Base-by-base conservation (phyloP, 2,888 invertebrate genomes). In the Pterostichus madidus region DNA sequence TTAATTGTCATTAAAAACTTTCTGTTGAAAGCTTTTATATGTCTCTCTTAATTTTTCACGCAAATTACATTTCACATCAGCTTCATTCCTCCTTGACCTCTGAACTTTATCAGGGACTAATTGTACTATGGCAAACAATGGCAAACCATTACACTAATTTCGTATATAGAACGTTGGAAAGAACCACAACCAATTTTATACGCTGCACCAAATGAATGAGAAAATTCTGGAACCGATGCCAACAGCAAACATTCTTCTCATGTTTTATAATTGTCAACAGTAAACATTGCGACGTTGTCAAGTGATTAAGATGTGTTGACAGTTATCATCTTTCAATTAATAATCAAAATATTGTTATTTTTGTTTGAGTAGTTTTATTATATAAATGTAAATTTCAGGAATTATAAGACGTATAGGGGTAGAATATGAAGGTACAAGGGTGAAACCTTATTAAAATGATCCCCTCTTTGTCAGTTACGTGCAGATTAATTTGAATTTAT, bases 221-320 rank as follows among this genome's bases (percentile, higher is more conserved):
- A 11, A 35, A 56, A 53, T 77, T 77, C 77, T 77, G 39, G 15
- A 39, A 13, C 77, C 2, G 53, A 39, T 8, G 73, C 73, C 78
- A 17, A 15, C 5, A 5, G 76, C 35, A 31, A 78, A 61, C 56
- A 78, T 78, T 78, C 78, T 61, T 44, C 35, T 15, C 56, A 35
- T 56, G 56, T 77, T 77, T 77, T 56, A 11, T 39, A 13, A 61
- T 78, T 78, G 78, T 78, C 78, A 61, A 77, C 59, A 77, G 24
- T 56, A 53, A 56, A 56, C 53, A 77, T 10, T 44, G 59, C 59
- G 6, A n/a, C 31, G 56, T 56, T 78, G 59, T 35, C 39, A 56
- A 15, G 59, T 75, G 49, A 24, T 46, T 46, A 15, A 15, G 6
- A 35, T 39, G 8, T 78, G 78, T 44, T 61, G 61, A 78, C 78